Conservation (phyloP, 1,140 invertebrate species). For the Manduca sexta region DNA sequence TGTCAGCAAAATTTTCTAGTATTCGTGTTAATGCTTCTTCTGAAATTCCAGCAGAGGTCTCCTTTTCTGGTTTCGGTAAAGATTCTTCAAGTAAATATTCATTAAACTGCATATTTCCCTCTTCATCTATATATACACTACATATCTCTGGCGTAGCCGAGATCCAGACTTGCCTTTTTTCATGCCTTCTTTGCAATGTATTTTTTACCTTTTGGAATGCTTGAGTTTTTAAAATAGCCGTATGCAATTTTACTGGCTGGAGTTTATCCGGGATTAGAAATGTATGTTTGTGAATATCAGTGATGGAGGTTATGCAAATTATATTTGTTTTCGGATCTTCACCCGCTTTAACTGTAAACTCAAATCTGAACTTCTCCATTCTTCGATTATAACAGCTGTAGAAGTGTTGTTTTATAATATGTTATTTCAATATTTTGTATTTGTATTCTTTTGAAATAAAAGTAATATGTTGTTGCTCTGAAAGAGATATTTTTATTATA, state of each 20-base stretch:
- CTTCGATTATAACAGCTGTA: too few species aligned
- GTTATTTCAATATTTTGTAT: too few species aligned
- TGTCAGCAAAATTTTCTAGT: neutral
- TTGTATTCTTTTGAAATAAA: too few species aligned
- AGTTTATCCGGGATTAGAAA: conserved; percentile 23
- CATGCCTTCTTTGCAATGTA: conserved; percentile 41
- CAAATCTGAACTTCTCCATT: conserved; percentile 42
- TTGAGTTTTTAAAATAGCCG: conserved; percentile 19
- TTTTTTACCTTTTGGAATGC: conserved; percentile 36
- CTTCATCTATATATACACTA: conserved; percentile 21
- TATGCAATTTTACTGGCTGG: conserved; percentile 14
- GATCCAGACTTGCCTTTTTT: conserved; percentile 47
- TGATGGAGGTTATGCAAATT: conserved; percentile 48
- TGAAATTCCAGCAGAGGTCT: conserved; percentile 11
- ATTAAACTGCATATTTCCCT: conserved; percentile 35
- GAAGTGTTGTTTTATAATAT: too few species aligned
- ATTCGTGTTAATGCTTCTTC: conserved; percentile 2
- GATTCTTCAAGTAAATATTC: conserved; percentile 30
- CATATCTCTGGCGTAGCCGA: conserved; percentile 20
- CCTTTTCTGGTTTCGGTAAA: conserved; percentile 12
- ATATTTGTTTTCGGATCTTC: conserved; percentile 42
- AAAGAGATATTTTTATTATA: too few species aligned
- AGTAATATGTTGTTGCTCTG: too few species aligned
- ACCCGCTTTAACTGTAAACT: conserved; percentile 31
- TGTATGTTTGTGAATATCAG: conserved; percentile 12